These are phyloP conservation scores for Symphodus melops DNA, from an alignment of 2,113 vertebrate species.

Conservation along the genomic window DNA sequence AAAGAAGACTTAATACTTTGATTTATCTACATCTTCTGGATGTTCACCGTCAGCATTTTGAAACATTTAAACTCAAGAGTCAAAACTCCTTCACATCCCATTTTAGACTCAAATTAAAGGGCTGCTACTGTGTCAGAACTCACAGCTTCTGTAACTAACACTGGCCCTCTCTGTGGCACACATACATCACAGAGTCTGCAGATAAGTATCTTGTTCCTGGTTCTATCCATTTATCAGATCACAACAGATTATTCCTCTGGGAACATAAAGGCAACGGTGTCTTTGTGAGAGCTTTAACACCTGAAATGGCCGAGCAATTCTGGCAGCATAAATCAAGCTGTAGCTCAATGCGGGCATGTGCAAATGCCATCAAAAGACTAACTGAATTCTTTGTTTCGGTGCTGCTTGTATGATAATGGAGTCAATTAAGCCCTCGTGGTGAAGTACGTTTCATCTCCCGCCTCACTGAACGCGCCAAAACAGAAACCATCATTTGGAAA, in stretches of 20 bases:
- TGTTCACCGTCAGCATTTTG: slow-evolving; percentile 11
- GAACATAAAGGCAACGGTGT: slow-evolving; percentile 49
- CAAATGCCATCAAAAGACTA: slow-evolving; percentile 56
- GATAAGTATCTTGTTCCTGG: slow-evolving; percentile 54
- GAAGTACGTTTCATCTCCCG: slow-evolving; percentile 45
- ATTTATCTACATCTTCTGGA: slow-evolving; percentile 25
- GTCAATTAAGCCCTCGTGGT: slow-evolving; percentile 64
- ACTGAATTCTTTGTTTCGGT: slow-evolving; percentile 67
- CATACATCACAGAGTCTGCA: slow-evolving; percentile 29
- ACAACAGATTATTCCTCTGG: slow-evolving; percentile 52
- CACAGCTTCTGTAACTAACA: slow-evolving; percentile 5
- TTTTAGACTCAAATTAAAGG: slow-evolving; percentile 40
- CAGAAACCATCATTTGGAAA: slow-evolving; percentile 49
- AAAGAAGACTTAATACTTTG: slow-evolving; percentile 9
- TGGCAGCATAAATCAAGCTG: slow-evolving; percentile 67
- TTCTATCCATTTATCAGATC: slow-evolving; percentile 51
- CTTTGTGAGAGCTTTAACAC: slow-evolving; percentile 58
- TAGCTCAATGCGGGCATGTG: slow-evolving; percentile 33
- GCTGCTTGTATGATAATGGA: slow-evolving; percentile 66
- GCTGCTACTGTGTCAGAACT: neutral
- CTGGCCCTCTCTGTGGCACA: slow-evolving; percentile 6
- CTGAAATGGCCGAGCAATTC: slow-evolving; percentile 69
- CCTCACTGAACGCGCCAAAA: slow-evolving; percentile 24
- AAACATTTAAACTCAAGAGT: slow-evolving; percentile 7
- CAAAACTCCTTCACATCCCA: slow-evolving; percentile 24